Base-by-base conservation (phyloP, 2,888 invertebrate species). In the Drosophila kanekoi region DNA sequence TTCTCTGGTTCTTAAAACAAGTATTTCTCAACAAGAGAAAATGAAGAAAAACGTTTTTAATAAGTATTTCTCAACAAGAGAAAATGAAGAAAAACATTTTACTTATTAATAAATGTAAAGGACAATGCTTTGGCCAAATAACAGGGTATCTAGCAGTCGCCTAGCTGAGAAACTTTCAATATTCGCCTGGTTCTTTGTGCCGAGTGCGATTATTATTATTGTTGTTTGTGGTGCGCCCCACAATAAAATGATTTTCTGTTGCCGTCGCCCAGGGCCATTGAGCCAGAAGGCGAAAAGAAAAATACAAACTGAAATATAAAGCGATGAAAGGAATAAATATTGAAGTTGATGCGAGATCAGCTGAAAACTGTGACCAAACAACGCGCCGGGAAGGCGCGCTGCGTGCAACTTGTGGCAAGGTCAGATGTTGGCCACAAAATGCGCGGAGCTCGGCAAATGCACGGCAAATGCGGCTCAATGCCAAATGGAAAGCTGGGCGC, bases 351-450 rank as follows among this genome's bases (percentile, higher is more conserved):
- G 28, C 37, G n/a, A 33, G 54, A 54, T 71, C 67, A 13, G 63
- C 41, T 48, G 44, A 41, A 10, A 38, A 70, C 83, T 79, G 81
- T 83, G 82, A 83, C 81, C 76, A 78, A 81, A 69, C 40, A 81
- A 62, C 81, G 28, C 73, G 52, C 56, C 76, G 66, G 80, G 23
- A 74, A 74, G 56, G 69, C 61, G 69, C 61, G 45, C 33, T 52
- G 43, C 56, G 20, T 45, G 38, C 44, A 61, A 43, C 20, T 37
- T 61, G 54, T 20, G 20, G 13, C 74, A 80, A 87, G 87, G 85
- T 66, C 77, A 76, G 69, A 57, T 53, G 64, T 62, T 84, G 87
- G 85, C 82, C 85, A 84, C 86, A 83, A 63, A 40, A 40, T 28
- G 13, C 67, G 65, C 54, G 57, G 59, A 18, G 59, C 51, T 11